Evolutionary conservation across 2,113 vertebrate species (phyloP).

Genomic region (Myotis brandtii): DNA sequence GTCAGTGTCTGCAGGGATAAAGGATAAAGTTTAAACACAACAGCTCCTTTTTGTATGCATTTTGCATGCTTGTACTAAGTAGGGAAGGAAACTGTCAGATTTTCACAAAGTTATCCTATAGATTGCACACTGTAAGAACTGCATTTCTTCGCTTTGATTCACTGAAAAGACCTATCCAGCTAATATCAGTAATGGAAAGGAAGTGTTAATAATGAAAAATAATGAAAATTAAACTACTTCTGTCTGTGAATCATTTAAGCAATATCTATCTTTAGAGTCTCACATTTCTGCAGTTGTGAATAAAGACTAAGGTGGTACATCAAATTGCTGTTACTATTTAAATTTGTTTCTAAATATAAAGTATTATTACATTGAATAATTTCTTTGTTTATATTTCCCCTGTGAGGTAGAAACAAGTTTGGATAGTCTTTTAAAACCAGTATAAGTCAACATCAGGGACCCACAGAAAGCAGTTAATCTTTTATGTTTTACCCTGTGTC

Average conservation of each 20-base stretch:
- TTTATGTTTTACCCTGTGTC: not conserved
- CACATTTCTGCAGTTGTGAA: not conserved
- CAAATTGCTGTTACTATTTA: not conserved
- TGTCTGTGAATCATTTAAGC: not conserved
- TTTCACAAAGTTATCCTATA: not conserved
- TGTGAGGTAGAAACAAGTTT: not conserved
- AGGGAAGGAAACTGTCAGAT: not conserved
- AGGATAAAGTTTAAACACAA: conserved; percentile 14
- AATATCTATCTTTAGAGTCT: not conserved
- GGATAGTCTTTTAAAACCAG: not conserved
- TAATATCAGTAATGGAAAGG: conserved; percentile 32
- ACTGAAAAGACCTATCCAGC: not conserved
- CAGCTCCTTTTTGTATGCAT: not conserved
- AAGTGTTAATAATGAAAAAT: not conserved
- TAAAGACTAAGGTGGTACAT: not conserved
- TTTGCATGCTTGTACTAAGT: not conserved
- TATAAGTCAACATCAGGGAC: not conserved
- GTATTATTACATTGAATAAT: not conserved
- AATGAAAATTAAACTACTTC: conserved; percentile 13
- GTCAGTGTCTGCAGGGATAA: not conserved
- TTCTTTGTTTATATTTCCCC: not conserved
- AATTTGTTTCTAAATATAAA: conserved; percentile 36
- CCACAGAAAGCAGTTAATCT: conserved; percentile 13
- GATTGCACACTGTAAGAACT: not conserved
- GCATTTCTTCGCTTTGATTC: conserved; percentile 21